phyloP scores from a whole-genome alignment of 2,113 vertebrate genomes.

The Gallinago media region DNA sequence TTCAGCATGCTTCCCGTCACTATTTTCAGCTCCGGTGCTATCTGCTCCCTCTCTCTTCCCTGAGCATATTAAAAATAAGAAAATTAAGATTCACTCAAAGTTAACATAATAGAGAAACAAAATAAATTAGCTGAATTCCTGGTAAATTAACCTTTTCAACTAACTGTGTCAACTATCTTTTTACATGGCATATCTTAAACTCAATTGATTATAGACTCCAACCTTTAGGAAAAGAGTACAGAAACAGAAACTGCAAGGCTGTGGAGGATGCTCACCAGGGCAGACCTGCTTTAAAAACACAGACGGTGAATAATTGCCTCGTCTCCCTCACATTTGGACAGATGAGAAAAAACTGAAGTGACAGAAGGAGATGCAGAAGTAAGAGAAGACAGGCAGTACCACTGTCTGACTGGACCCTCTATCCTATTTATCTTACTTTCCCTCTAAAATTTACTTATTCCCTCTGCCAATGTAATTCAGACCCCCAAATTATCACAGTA shows the following conservation, averaged over 20 bases:
- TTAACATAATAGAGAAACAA: conserved; percentile 26
- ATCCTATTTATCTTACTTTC: neutral
- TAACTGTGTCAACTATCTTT: neutral
- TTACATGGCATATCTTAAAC: neutral
- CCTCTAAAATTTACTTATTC: neutral
- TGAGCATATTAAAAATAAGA: conserved; percentile 67
- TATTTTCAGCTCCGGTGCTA: conserved; percentile 70
- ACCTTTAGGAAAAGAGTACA: neutral
- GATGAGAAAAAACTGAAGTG: neutral
- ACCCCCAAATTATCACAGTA: neutral
- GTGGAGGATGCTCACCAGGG: neutral
- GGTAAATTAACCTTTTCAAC: neutral
- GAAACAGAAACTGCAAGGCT: neutral
- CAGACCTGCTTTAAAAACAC: neutral
- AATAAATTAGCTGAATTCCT: neutral
- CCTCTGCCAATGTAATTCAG: neutral
- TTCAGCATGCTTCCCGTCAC: conserved; percentile 62
- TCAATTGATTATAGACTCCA: neutral
- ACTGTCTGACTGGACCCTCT: neutral
- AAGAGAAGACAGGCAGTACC: neutral
- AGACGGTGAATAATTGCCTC: neutral
- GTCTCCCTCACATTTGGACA: neutral
- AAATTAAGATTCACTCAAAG: conserved; percentile 46
- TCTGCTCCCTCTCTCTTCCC: conserved; percentile 64
- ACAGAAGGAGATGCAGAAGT: neutral